Conservation (phyloP, 2,797 vertebrate species). For the Sarcophilus harrisii region DNA sequence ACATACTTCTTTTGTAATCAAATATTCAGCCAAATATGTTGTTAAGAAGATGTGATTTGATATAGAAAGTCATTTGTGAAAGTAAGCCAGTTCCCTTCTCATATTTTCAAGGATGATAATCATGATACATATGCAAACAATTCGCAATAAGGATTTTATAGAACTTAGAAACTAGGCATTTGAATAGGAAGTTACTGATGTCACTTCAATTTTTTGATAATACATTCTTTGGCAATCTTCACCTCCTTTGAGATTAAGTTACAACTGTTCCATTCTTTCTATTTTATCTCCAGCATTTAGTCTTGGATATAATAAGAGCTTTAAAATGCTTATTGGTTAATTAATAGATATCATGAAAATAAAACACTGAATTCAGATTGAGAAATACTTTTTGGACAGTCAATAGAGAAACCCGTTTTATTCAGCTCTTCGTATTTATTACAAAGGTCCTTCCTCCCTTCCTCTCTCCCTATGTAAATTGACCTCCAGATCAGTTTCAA, state of each 20-base stretch:
- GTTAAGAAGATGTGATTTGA: background rate
- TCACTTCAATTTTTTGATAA: background rate
- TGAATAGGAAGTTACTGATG: background rate
- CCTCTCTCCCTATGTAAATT: background rate
- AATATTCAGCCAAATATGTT: background rate
- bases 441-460: background rate
- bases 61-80: background rate
- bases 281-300: background rate
- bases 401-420: background rate
- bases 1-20: background rate
- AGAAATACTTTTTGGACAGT: background rate
- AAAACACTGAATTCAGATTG: background rate
- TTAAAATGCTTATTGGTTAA: background rate
- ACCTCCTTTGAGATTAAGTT: background rate
- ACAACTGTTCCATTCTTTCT: background rate
- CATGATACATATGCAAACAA: background rate
- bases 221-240: background rate
- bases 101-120: background rate
- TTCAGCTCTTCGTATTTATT: background rate
- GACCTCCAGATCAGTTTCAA: background rate
- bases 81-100: too few relatives aligned
- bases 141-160: background rate
- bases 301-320: background rate
- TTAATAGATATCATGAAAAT: background rate
- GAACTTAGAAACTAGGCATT: background rate